Conservation (phyloP, 2,888 invertebrate genomes). For the Lomographa bimaculata region DNA sequence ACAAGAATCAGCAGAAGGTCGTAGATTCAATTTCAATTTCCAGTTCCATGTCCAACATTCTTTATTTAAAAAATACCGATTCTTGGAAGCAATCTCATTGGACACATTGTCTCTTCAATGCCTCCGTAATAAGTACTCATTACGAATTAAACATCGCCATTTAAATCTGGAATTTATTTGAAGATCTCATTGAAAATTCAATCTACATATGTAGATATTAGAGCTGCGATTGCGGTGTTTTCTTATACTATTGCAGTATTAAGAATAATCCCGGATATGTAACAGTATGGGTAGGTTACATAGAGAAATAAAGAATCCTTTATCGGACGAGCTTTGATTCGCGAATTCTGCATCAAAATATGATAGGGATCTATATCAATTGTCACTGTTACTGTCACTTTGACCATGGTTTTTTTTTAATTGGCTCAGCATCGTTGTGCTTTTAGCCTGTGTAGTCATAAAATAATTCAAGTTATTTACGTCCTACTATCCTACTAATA, state of each 20-base stretch:
- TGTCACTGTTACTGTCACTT: no score
- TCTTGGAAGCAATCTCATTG: slow-evolving; percentile 23
- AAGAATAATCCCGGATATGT: slow-evolving; percentile 3
- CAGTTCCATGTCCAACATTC: slow-evolving; percentile 24
- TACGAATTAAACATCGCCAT: slow-evolving; percentile 27
- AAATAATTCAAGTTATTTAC: no score
- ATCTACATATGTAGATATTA: neutral
- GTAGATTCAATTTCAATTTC: slow-evolving; percentile 16
- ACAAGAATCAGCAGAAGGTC: no score
- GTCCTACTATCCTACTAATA: no score
- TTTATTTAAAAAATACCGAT: slow-evolving; percentile 32
- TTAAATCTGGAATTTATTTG: slow-evolving; percentile 27
- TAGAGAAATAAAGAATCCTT: no score
- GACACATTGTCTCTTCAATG: slow-evolving; percentile 23
- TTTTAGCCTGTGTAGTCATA: no score
- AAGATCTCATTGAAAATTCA: neutral
- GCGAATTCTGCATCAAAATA: no score
- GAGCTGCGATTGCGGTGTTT: slow-evolving; percentile 10
- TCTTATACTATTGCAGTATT: slow-evolving; percentile 28
- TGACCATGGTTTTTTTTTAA: no score
- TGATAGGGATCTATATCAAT: no score
- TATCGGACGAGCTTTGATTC: no score
- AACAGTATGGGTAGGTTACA: slow-evolving; percentile 7
- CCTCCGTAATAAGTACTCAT: slow-evolving; percentile 31
- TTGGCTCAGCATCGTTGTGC: no score